Conservation (phyloP, 2,113 vertebrate genomes). For the Grallaria varia region DNA sequence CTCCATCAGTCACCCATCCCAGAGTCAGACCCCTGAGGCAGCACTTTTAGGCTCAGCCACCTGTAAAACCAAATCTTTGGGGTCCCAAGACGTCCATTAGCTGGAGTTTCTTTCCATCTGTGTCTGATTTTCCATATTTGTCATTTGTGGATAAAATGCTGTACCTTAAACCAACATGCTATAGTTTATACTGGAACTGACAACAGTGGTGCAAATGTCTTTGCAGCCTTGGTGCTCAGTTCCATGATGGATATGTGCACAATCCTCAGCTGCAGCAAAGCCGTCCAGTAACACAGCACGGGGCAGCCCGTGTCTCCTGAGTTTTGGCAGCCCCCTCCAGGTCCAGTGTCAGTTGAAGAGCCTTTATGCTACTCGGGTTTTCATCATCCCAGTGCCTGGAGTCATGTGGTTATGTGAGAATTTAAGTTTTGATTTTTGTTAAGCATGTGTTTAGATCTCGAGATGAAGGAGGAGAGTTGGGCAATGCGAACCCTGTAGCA, state of each 20-base stretch:
- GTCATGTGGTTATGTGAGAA: neutral
- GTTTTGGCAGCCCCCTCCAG: neutral
- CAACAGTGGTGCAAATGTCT: neutral
- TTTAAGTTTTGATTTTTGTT: neutral
- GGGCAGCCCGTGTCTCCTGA: rapidly evolving
- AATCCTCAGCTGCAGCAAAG: neutral
- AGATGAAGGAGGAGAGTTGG: neutral
- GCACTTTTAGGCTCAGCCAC: neutral
- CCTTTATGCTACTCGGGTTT: neutral
- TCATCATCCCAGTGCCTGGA: neutral
- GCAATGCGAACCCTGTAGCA: neutral
- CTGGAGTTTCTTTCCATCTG: neutral
- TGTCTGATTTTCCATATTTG: neutral
- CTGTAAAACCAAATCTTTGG: neutral
- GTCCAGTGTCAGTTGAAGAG: neutral
- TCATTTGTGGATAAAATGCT: neutral
- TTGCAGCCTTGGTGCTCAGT: neutral
- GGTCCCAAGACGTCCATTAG: neutral
- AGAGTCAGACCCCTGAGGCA: neutral
- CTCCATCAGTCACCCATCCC: neutral
- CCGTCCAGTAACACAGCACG: neutral
- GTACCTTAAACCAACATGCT: neutral
- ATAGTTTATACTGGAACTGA: neutral
- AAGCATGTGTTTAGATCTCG: neutral
- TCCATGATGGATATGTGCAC: neutral